Evolutionary conservation across 2,888 invertebrate species (phyloP).

Genomic region (Notocelia uddmanniana): DNA sequence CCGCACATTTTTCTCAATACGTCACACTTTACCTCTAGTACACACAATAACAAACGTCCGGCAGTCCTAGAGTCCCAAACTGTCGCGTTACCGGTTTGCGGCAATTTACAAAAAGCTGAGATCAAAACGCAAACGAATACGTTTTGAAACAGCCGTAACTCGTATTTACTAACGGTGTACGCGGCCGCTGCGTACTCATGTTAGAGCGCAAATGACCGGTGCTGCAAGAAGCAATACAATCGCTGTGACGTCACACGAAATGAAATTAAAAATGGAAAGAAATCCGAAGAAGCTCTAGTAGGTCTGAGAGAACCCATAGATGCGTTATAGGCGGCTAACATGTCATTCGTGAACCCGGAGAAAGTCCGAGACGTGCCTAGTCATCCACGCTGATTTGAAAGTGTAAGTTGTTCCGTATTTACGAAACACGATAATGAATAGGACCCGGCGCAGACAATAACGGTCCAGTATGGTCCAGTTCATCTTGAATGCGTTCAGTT

Average conservation of each 20-base stretch:
- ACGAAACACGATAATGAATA: constrained; percentile 51
- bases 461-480: constrained; percentile 43
- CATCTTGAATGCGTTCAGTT: constrained; percentile 31
- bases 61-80: constrained; percentile 53
- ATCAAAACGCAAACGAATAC: constrained; percentile 58
- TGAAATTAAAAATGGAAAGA: constrained; percentile 73
- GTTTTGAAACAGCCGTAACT: constrained; percentile 48
- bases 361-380: constrained; percentile 69
- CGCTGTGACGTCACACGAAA: constrained; percentile 70
- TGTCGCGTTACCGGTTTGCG: constrained; percentile 56
- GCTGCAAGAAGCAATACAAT: constrained; percentile 69
- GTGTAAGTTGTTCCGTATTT: constrained; percentile 69
- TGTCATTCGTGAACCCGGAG: constrained; percentile 61
- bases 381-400: constrained; percentile 72
- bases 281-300: constrained; percentile 66
- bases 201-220: constrained; percentile 73
- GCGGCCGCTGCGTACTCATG: constrained; percentile 72
- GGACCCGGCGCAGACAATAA: constrained; percentile 47
- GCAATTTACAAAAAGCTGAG: constrained; percentile 56
- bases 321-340: constrained; percentile 61
- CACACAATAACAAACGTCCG: constrained; percentile 35
- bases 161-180: constrained; percentile 50
- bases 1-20: constrained; percentile 71
- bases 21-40: constrained; percentile 49
- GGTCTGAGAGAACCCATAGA: constrained; percentile 67